These are phyloP conservation scores for Hetaerina titia DNA, from an alignment of 2,888 invertebrate genomes.

Conservation along the genomic window DNA sequence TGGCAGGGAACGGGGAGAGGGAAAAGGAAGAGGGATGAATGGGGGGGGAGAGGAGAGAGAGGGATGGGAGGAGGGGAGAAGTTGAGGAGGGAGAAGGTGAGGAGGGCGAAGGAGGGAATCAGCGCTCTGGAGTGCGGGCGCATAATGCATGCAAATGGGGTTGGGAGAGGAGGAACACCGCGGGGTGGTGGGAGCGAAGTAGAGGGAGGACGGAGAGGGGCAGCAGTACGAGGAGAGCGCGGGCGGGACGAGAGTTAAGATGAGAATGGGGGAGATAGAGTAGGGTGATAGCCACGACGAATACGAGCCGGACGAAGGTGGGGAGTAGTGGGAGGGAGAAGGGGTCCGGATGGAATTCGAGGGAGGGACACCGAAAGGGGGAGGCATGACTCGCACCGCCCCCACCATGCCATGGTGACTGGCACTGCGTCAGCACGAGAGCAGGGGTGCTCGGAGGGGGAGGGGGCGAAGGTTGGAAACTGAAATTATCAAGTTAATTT, in stretches of 20 bases:
- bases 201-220: background rate
- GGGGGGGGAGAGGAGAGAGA: background rate
- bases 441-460: background rate
- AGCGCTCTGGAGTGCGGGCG: background rate
- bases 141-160: conserved; percentile 41
- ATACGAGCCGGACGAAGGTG: background rate
- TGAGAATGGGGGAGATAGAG: background rate
- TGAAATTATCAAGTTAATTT: background rate
- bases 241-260: background rate
- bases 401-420: background rate
- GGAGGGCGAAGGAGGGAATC: background rate
- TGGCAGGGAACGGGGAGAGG: background rate
- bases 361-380: background rate
- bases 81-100: background rate
- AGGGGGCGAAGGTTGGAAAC: background rate
- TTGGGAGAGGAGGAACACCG: background rate
- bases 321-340: background rate
- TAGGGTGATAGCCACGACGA: background rate
- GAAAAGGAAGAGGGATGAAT: background rate
- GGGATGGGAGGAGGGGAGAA: background rate
- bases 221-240: background rate
- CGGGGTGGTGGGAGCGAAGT: background rate
- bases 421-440: background rate
- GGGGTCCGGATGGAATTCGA: background rate
- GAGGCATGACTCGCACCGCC: background rate